These are phyloP conservation scores for Microcebus murinus DNA, from an alignment of 2,113 vertebrate genomes.

Conservation along the genomic window DNA sequence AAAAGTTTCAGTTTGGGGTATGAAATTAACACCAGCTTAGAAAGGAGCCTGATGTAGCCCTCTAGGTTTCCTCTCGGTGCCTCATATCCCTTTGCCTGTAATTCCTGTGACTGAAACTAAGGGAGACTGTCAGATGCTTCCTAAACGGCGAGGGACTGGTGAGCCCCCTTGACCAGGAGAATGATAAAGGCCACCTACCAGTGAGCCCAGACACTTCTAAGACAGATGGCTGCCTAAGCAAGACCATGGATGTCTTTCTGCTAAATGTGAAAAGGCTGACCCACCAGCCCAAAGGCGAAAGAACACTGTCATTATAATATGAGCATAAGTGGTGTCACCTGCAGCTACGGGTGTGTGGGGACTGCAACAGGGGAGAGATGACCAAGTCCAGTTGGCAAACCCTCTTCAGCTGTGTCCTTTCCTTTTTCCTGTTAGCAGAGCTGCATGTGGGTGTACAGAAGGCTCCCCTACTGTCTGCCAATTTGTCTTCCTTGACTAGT, in stretches of 20 bases:
- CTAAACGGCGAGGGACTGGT: not conserved
- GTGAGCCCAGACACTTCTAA: not conserved
- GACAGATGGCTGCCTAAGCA: not conserved
- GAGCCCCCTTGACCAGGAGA: not conserved
- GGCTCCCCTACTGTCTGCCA: not conserved
- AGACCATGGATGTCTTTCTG: not conserved
- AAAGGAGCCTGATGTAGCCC: not conserved
- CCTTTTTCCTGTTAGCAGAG: not conserved
- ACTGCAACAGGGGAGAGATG: not conserved
- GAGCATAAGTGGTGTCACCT: not conserved
- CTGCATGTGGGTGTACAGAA: constrained; percentile 44
- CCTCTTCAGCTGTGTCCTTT: not conserved
- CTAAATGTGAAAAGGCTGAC: not conserved
- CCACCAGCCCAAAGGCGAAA: not conserved
- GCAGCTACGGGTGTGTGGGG: not conserved
- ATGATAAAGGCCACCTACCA: not conserved
- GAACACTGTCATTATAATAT: not conserved
- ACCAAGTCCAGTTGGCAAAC: not conserved
- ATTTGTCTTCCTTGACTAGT: constrained; percentile 69
- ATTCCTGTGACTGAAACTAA: not conserved
- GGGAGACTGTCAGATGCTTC: not conserved
- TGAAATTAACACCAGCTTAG: not conserved
- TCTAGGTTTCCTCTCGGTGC: not conserved
- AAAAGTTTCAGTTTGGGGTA: not conserved
- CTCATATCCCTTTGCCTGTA: not conserved